Evolutionary conservation across 2,113 vertebrate species (phyloP), one percentile per base, ranked within the genome.

Genomic region (Numenius arquata): DNA sequence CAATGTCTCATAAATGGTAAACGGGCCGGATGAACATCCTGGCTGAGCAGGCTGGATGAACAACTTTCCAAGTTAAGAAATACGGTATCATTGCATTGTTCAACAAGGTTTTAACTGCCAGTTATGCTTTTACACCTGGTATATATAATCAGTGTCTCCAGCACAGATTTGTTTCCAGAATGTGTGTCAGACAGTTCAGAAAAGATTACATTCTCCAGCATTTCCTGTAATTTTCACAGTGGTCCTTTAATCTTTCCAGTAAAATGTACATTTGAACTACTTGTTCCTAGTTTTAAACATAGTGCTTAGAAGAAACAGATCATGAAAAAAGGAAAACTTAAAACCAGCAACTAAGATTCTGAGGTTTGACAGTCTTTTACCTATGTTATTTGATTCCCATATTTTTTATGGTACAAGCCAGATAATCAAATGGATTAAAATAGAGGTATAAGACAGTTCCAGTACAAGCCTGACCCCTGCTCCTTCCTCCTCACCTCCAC

Each of bases 1-100:
- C 77, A 93, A 93, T 94, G 93, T 75, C 90, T 97, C 87, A 96
- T 90, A 97, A 98, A 96, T 90, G 92, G 96, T 38, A 97, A 97
- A 96, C 58, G 63, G 83, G 36, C 47, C 32, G 6, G 8, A 96
- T 94, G 91, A 97, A 89, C 77, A 93, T 65, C 82, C 90, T 30
- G n/a, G 80, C 91, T 92, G 96, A 96, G 89, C 91, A 92, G 89
- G 62, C 74, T 94, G 66, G 45, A 91, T 93, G 91, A 95, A 82
- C 95, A 94, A 70, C 32, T 62, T 95, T 93, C 58, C 38, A 80
- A 86, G 93, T 55, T 89, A 88, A 65, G 88, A 92, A 95, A 95
- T 78, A 83, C 43, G n/a, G 34, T 18, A 76, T 85, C 81, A 86
- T 36, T 85, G 85, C 61, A 41, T 74, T 95, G 78, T 95, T 97